Base-by-base conservation (phyloP, 2,888 invertebrate species). In the Stenichneumon culpator region DNA sequence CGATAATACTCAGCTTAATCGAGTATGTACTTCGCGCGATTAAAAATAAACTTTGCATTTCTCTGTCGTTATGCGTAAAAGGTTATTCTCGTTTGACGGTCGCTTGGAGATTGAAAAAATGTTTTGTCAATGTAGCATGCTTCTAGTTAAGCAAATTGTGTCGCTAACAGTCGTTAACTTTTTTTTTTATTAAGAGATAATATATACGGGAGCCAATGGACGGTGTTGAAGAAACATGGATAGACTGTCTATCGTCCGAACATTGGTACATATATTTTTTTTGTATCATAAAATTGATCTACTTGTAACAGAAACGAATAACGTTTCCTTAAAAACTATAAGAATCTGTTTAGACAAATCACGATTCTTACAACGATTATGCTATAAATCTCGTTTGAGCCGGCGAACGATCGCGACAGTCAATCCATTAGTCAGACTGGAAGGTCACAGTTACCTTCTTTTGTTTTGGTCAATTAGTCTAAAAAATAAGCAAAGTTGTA, bases 41-140 rank as follows among this genome's bases (percentile, higher is more conserved):
- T 25, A 44, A 74, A 79, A 86, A 79, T 79, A 52, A 78, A 70
- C 63, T 82, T 82, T 28, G 6, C 57, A 83, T 74, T 74, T 63
- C 54, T 73, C 77, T 68, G 65, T 65, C 25, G 47, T 28, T 74
- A 28, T 63, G 6, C 14, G 25, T 19, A 16, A 52, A 52, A 52
- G 7, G 36, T 73, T 73, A 54, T 39, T 72, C 7, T 73, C 22
- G 6, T 36, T 16, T 36, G 57, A 22, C 22, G 7, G 9, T 54
- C 22, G 22, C 22, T 19, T 7, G 22, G 19, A 54, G 3, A 22
- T 22, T 3, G 22, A 22, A 54, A 54, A 22, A 19, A 54, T 6
- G 5, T 54, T 54, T 19, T 54, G 3, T 19, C 54, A 19, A 6
- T 19, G 11, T 25, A 11, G 57, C 3, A 57, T 19, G n/a, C 3